Conservation (phyloP, 2,888 invertebrate genomes). For the Lithophane socia region DNA sequence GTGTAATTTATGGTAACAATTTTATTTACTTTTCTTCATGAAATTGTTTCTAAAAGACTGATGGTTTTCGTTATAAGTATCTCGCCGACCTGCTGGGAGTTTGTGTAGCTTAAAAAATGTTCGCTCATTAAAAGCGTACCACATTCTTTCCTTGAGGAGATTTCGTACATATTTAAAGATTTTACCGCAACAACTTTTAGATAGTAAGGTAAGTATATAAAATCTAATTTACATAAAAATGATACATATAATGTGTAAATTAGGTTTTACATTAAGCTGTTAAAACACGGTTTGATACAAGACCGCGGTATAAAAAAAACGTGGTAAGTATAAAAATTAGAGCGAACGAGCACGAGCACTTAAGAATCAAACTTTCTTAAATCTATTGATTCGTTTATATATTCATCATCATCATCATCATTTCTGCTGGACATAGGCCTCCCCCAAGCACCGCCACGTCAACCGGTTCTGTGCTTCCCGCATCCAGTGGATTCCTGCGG, state of each 20-base stretch:
- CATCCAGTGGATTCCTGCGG: too few relatives aligned
- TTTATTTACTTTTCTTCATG: slow-evolving; percentile 36
- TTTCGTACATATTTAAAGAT: neutral
- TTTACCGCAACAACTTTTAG: neutral
- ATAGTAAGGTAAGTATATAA: neutral
- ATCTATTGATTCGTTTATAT: too few relatives aligned
- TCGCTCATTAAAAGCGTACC: slow-evolving; percentile 21
- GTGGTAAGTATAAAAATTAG: too few relatives aligned
- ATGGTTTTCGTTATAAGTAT: slow-evolving; percentile 13
- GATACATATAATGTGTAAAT: neutral
- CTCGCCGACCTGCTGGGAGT: neutral
- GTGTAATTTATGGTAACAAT: slow-evolving; percentile 46
- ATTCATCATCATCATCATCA: too few relatives aligned
- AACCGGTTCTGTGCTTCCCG: too few relatives aligned
- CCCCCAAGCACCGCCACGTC: too few relatives aligned
- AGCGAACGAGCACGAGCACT: too few relatives aligned
- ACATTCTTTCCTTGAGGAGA: neutral
- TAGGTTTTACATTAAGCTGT: neutral
- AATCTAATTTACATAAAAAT: neutral
- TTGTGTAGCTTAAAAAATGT: slow-evolving; percentile 6
- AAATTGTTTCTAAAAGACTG: slow-evolving; percentile 29
- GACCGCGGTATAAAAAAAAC: too few relatives aligned
- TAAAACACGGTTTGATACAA: too few relatives aligned
- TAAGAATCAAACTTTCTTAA: too few relatives aligned
- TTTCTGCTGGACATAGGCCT: too few relatives aligned